These are phyloP conservation scores for Meandrina meandrites DNA, from an alignment of 92 coral and sea anemone genomes.

Conservation along the genomic window DNA sequence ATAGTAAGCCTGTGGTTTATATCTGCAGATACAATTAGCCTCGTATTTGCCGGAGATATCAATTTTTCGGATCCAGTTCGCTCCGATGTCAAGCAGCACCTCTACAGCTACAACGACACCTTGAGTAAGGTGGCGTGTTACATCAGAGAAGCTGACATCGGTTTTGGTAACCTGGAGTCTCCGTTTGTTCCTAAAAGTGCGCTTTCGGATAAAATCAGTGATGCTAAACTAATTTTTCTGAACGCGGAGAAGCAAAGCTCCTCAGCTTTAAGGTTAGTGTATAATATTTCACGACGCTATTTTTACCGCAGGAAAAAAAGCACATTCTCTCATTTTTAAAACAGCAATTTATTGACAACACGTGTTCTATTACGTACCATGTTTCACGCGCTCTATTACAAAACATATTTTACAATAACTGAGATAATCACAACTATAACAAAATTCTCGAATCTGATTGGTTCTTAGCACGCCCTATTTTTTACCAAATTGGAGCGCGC, in stretches of 20 bases:
- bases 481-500: too few species aligned
- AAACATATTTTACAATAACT: too few species aligned
- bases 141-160: constrained; percentile 52
- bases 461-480: too few species aligned
- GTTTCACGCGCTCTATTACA: too few species aligned
- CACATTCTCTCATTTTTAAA: neutral
- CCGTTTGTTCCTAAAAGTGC: constrained; percentile 42
- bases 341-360: too few species aligned
- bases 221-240: constrained; percentile 26
- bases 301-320: too few species aligned
- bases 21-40: constrained; percentile 36
- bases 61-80: constrained; percentile 56
- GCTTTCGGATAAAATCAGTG: constrained; percentile 1
- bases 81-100: constrained; percentile 31
- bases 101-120: constrained; percentile 53
- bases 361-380: too few species aligned
- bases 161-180: constrained; percentile 57
- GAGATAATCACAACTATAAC: too few species aligned
- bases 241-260: constrained; percentile 48
- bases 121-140: constrained; percentile 30
- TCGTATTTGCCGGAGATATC: constrained; percentile 63
- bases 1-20: too few species aligned
- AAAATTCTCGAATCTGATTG: too few species aligned
- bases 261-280: constrained; percentile 52
- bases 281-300: neutral